Percentiles rank a stretch among this genome's conserved stretches.
phyloP scores from a whole-genome alignment of 2,797 vertebrate species.

The Gorsachius magnificus region DNA sequence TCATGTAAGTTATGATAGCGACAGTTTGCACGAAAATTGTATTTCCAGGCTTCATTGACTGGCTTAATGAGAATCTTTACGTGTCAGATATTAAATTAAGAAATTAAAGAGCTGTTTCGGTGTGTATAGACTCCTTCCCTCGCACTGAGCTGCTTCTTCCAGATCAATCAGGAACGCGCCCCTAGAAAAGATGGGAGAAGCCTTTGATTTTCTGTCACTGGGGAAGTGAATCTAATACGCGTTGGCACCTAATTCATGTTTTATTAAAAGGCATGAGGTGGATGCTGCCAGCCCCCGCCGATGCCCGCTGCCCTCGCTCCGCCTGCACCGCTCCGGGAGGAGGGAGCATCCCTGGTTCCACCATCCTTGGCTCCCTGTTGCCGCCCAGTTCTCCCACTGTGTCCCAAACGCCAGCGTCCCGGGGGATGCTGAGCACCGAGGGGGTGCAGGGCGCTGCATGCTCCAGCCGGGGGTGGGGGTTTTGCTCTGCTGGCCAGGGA shows the following conservation, averaged over 20 bases:
- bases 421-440: fast-evolving
- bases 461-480: fast-evolving
- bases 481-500: background rate
- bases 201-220: constrained; percentile 74
- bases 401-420: background rate
- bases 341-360: fast-evolving
- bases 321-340: fast-evolving
- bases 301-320: constrained; percentile 12
- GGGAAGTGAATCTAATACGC: constrained; percentile 69
- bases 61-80: constrained; percentile 86
- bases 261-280: constrained; percentile 73
- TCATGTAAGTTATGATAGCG: constrained; percentile 82
- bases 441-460: no score
- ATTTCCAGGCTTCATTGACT: constrained; percentile 85
- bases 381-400: fast-evolving
- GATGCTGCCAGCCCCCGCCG: constrained; percentile 5
- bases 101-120: constrained; percentile 78
- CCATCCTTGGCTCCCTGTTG: fast-evolving
- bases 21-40: constrained; percentile 86
- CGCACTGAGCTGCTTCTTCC: constrained; percentile 56
- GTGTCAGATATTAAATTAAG: constrained; percentile 86
- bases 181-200: constrained; percentile 74
- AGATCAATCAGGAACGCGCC: constrained; percentile 71
- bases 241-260: constrained; percentile 74
- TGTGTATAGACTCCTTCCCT: constrained; percentile 71